Base-by-base conservation (phyloP, 2,888 invertebrate species). In the Clostera curtula region DNA sequence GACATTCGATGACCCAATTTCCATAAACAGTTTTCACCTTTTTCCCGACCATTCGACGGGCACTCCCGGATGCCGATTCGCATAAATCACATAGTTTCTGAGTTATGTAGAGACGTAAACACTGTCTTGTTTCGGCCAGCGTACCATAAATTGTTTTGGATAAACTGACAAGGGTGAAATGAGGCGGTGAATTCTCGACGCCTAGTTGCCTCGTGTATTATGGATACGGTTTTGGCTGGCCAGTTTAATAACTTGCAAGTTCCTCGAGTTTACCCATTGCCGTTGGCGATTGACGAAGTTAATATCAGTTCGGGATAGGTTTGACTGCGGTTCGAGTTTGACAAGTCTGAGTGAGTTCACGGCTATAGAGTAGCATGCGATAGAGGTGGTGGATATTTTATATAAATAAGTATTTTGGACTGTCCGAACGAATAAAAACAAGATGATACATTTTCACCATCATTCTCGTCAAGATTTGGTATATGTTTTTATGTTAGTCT, bases 71-170 rank as follows among this genome's bases (percentile, higher is more conserved):
- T 20, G 19, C 11, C 23, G 6, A 24, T 19, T 16, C 29, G 10
- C 24, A 29, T 29, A 29, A 29, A 29, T 29, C 29, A 29, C 12
- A 25, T 25, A 29, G 29, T 29, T 29, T 13, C 13, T 14, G 19
- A 29, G 24, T 24, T 29, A 29, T 14, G 29, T 20, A 25, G 12
- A 10, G 12, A 7, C 12, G 12, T 18, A 19, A 17, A 22, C 17
- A 17, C 17, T 18, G 17, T 23, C 15, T 23, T 23, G 10, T 23
- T 15, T 15, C 15, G 14, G 15, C 10, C 15, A 23, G 15, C 15
- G 10, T 23, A 15, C 23, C 10, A 23, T 23, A 23, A 15, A 23
- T 23, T 23, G 14, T 23, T 23, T 9, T 9, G 22, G 6, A 8
- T 22, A 22, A 22, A 12, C 13, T 22, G 13, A 22, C 22, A 22